Evolutionary conservation across 2,888 invertebrate species (phyloP).

Genomic region (Meganola albula): DNA sequence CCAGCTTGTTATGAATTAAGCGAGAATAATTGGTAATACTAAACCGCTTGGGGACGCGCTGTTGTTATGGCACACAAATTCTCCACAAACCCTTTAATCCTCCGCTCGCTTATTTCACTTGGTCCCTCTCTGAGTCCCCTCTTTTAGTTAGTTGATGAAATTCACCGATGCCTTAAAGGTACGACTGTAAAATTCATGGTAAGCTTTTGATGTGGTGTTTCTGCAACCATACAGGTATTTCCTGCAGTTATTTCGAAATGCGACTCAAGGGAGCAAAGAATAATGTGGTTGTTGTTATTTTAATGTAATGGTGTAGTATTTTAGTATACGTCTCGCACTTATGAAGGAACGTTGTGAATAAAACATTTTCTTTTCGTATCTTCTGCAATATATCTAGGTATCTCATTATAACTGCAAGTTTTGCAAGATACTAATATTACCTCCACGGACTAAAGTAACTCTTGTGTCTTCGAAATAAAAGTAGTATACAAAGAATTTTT

Average conservation of each 20-base stretch:
- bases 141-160: constrained; percentile 58
- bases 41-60: constrained; percentile 59
- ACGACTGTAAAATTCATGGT: constrained; percentile 52
- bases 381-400: too few relatives aligned
- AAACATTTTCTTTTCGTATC: too few relatives aligned
- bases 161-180: constrained; percentile 53
- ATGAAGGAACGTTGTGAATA: too few relatives aligned
- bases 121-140: constrained; percentile 61
- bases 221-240: constrained; percentile 38
- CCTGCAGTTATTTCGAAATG: constrained; percentile 43
- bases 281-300: constrained; percentile 37
- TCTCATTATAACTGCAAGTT: too few relatives aligned
- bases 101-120: constrained; percentile 72
- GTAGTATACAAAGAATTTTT: too few relatives aligned
- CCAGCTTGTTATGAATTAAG: constrained; percentile 59
- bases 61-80: constrained; percentile 70
- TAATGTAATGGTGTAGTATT: constrained; percentile 32
- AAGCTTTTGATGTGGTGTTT: constrained; percentile 50
- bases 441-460: too few relatives aligned
- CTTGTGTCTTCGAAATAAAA: too few relatives aligned
- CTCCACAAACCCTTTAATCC: constrained; percentile 74
- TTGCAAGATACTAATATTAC: too few relatives aligned
- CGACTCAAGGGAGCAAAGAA: constrained; percentile 41
- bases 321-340: constrained; percentile 20
- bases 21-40: constrained; percentile 74